Base-by-base conservation (phyloP, 1,140 invertebrate genomes). In the Drosophila paulistorum region DNA sequence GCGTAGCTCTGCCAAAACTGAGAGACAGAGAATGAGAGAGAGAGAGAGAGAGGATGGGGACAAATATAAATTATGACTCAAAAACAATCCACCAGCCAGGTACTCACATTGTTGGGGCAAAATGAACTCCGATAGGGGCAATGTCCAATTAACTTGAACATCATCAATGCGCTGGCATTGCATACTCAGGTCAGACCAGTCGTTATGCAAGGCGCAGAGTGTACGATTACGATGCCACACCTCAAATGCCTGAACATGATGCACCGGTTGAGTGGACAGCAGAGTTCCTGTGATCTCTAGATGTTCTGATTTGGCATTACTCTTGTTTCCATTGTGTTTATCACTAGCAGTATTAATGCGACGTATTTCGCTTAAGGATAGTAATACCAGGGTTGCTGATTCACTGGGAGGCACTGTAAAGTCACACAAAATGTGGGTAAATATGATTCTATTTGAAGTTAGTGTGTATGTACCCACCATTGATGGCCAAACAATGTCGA, bases 1-100 rank as follows among this genome's bases (percentile, higher is more conserved):
- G 2, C 96, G 95, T 57, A 98, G 92, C 84, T 96, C 94, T 78
- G 94, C 94, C 55, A 96, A 94, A 64, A 94, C 94, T 95, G 82
- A 14, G 64, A 59, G 7, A 41, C 23, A 26, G 23, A 23, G 1
- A 23, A 23, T 23, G 41, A 5, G 26, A 30, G 55, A 39, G 17
- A 17, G 17, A 17, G 9, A 17, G 4, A 35, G 20, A 45, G 14
- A 45, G 9, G 39, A 26, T 41, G 9, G 51, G 45, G 51, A 68
- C 41, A 42, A 51, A 35, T 30, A 30, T 10, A 55, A 77, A 66
- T 79, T 71, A 70, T 76, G 66, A 61, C 54, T 67, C 45, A 42
- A 14, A 62, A 11, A 10, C 33, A 61, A n/a, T 13, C 7, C n/a
- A 14, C 5, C 5, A 57, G n/a, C 20, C 39, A 37, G 30, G 20